These are phyloP conservation scores for Bombus waltoni DNA, from an alignment of 1,140 invertebrate species.

Conservation along the genomic window DNA sequence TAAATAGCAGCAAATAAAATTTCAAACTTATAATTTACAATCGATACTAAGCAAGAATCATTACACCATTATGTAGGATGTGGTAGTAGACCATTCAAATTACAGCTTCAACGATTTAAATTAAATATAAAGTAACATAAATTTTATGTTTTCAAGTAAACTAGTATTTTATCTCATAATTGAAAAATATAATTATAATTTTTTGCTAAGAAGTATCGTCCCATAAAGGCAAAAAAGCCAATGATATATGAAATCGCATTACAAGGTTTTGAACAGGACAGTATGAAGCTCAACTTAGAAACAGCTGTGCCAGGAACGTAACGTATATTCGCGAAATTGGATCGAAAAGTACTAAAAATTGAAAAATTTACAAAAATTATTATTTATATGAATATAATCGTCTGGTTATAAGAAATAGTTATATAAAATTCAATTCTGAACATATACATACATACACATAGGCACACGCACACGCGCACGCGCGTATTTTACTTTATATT, in stretches of 20 bases:
- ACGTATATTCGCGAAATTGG: not conserved
- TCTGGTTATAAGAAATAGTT: not conserved
- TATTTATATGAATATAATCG: not conserved
- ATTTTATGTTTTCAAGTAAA: not conserved
- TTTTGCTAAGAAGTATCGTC: constrained; percentile 11
- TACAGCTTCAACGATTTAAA: not conserved
- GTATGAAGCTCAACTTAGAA: constrained; percentile 79
- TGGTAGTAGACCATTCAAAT: not conserved
- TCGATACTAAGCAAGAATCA: not conserved
- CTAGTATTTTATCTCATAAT: not conserved
- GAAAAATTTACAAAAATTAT: not conserved
- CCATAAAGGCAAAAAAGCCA: constrained; percentile 18
- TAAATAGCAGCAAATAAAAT: not conserved
- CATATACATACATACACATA: not conserved
- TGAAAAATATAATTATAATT: constrained; percentile 4
- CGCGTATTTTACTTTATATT: not conserved
- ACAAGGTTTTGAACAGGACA: constrained; percentile 67
- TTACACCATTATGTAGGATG: not conserved
- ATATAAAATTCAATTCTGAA: not conserved
- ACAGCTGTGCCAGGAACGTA: constrained; percentile 81
- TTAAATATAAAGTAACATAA: not conserved
- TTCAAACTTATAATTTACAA: constrained; percentile 2
- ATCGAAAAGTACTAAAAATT: not conserved
- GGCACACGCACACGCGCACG: not conserved
- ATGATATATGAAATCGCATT: constrained; percentile 43